These are phyloP conservation scores for Manis crassicaudata DNA, from an alignment of 2,797 vertebrate species.

Conservation along the genomic window DNA sequence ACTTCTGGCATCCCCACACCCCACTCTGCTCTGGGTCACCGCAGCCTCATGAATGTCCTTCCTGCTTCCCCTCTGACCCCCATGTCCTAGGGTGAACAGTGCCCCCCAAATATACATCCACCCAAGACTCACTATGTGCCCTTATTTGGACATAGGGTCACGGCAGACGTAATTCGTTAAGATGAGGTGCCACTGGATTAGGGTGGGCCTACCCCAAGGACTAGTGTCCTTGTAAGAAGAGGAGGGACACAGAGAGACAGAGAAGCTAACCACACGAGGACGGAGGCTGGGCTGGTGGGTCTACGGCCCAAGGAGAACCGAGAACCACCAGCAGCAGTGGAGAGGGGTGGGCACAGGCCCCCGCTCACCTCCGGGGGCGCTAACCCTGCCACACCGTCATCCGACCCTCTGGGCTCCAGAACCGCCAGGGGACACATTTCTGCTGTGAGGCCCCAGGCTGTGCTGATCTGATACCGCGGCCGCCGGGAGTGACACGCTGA, in stretches of 20 bases:
- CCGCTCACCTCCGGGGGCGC: not conserved
- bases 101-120: not conserved
- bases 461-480: too few relatives aligned
- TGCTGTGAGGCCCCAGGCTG: fast-evolving
- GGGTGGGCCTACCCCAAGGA: fast-evolving
- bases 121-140: not conserved
- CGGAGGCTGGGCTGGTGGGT: fast-evolving
- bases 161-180: not conserved
- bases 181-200: too few relatives aligned
- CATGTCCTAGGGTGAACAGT: not conserved
- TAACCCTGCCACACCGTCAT: fast-evolving
- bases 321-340: not conserved
- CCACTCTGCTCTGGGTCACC: not conserved
- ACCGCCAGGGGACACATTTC: fast-evolving
- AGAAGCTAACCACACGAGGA: fast-evolving
- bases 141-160: not conserved
- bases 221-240: not conserved
- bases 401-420: not conserved
- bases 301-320: not conserved
- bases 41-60: too few relatives aligned
- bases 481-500: too few relatives aligned
- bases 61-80: not conserved
- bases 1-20: not conserved
- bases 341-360: not conserved
- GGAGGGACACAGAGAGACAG: not conserved